Evolutionary conservation across 2,797 vertebrate genomes (phyloP), one percentile per base, ranked within the genome.

Genomic region (Paratrypauchen microcephalus): DNA sequence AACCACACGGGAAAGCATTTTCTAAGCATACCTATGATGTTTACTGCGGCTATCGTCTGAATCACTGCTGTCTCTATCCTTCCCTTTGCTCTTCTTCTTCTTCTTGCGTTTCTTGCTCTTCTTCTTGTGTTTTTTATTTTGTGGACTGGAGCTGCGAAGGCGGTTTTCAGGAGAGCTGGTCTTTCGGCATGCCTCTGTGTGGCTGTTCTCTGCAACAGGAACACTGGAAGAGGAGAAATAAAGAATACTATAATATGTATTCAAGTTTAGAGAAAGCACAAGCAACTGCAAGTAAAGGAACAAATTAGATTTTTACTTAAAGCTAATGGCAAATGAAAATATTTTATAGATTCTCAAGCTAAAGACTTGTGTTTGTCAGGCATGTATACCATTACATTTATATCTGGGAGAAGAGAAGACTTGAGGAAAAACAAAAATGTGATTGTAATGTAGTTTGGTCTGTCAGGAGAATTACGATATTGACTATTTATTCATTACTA

Each of bases 71-170:
- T 86, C 91, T 73, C 83, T 91, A 39, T 79, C 85, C 73, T 86
- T 89, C 4, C 83, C 68, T 36, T 74, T 61, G 52, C 82, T 86
- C 66, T 39, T 86, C 73, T 39, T 92, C 69, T 92, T 93, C 81
- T 91, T 93, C 73, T 92, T 93, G 54, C 86, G 90, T 68, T 92
- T 93, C 79, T 94, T 94, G 79, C 93, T 92, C 75, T 93, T 94
- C 79, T 92, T 94, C 1, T 86, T 87, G 71, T 90, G 93, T 74
- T 90, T 94, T 75, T 84, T 92, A 1, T 36, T 36, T 36, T 83
- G 86, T 2, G 86, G 82, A 0, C 71, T 68, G 2, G 65, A 72
- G 21, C 57, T 50, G 18, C 73, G 83, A 0, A 70, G 24, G 12
- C 66, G 69, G 4, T 19, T 69, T 1, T 72, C 67, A 6, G 74